Base-by-base conservation (phyloP, 2,888 invertebrate species). In the Chrysomela aeneicollis region DNA sequence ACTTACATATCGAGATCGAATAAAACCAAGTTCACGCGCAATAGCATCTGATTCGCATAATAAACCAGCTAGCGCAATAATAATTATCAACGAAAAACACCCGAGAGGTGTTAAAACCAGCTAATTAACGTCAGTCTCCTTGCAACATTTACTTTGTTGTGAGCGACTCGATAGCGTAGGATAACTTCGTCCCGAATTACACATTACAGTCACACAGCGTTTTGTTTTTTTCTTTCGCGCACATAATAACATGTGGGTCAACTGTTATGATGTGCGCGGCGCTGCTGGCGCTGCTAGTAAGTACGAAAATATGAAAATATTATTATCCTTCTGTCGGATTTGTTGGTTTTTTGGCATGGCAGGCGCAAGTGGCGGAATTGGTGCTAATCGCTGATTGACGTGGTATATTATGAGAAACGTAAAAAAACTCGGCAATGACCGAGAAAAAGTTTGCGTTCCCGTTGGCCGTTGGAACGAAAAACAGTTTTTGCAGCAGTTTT, bases 71-170 rank as follows among this genome's bases (percentile, higher is more conserved):
- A 6, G 6, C 32, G 32, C 32, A 9, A 35, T 35, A 35, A 35
- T 35, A 4, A 35, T 9, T 26, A 26, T 26, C 26, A 42, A 42
- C 12, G 15, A 42, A 42, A 26, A 15, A 42, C 3, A 42, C 42
- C 2, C 42, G 42, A 2, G 37, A 35, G 18, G 18, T 54, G 35
- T 37, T 37, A 51, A 50, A 18, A 51, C 30, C 5, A 15, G 5
- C 22, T 37, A 54, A 54, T 54, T 37, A 54, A 54, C 37, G n/a
- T 54, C 18, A n/a, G 30, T 53, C 52, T 32, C 52, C 15, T 53
- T 53, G 52, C 52, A 54, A 17, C 8, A 17, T 19, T 8, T 53
- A 30, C 22, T 53, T 17, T 32, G 15, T 53, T 9, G 17, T 32
- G n/a, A n/a, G n/a, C n/a, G n/a, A 26, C 37, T 35, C 19, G 54